Evolutionary conservation across 2,888 invertebrate genomes (phyloP).

Genomic region (Kuschelorhynchus macadamiae): DNA sequence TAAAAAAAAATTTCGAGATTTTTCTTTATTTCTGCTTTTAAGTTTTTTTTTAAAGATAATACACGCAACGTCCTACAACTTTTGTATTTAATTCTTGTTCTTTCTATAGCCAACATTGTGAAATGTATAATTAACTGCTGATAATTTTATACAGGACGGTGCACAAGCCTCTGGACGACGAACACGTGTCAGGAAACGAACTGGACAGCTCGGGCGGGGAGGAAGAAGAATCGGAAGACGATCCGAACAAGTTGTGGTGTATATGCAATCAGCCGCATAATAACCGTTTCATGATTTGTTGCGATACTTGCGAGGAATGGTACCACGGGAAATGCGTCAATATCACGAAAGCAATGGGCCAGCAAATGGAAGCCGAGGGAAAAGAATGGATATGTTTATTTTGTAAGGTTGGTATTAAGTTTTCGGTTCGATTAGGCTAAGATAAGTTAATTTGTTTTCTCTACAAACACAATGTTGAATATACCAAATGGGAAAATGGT

Average conservation of each 20-base stretch:
- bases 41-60: no score
- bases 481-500: no score
- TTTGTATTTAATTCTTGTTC: no score
- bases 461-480: no score
- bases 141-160: conserved; percentile 54
- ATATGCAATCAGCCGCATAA: conserved; percentile 96
- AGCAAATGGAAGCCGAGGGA: conserved; percentile 91
- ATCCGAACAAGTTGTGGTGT: conserved; percentile 95
- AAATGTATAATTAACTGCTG: no score
- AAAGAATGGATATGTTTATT: conserved; percentile 92
- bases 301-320: conserved; percentile 97
- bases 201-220: conserved; percentile 70
- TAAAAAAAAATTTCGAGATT: no score
- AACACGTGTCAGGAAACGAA: conserved; percentile 67
- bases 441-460: no score
- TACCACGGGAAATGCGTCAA: conserved; percentile 98
- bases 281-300: conserved; percentile 97
- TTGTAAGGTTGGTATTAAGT: conserved; percentile 76
- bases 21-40: no score
- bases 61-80: no score
- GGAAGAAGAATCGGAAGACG: conserved; percentile 85
- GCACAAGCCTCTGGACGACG: conserved; percentile 64
- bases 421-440: no score
- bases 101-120: no score
- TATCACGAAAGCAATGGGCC: conserved; percentile 90